A percentile compares a stretch with the other conserved stretches of the same genome.
These are phyloP conservation scores for Aphyosemion australe DNA, from an alignment of 2,113 vertebrate species.

Conservation along the genomic window DNA sequence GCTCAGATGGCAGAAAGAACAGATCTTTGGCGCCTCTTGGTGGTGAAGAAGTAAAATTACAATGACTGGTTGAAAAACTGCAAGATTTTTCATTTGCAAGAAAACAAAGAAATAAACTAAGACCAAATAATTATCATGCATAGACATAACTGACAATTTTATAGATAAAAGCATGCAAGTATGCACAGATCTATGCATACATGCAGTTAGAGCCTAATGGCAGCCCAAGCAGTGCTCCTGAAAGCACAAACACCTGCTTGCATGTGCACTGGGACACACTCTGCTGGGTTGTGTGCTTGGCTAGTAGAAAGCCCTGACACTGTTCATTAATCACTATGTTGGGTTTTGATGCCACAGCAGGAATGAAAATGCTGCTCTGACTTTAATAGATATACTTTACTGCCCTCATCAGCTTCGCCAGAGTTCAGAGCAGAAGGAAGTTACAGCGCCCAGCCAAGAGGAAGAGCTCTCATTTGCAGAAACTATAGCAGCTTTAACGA, in stretches of 20 bases:
- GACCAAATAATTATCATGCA: not conserved
- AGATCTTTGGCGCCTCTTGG: constrained; percentile 51
- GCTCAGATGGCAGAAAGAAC: not conserved
- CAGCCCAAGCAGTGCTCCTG: not conserved
- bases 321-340: constrained; percentile 72
- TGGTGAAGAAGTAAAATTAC: constrained; percentile 42
- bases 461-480: constrained; percentile 15
- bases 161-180: not conserved
- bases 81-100: not conserved
- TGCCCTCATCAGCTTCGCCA: constrained; percentile 66
- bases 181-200: not conserved
- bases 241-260: constrained; percentile 22
- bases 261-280: constrained; percentile 28
- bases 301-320: constrained; percentile 63
- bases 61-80: constrained; percentile 1
- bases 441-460: constrained; percentile 18
- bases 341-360: constrained; percentile 73
- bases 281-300: constrained; percentile 56
- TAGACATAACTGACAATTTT: not conserved
- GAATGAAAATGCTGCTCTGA: constrained; percentile 63
- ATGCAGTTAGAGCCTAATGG: not conserved
- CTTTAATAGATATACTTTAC: constrained; percentile 65
- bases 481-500: not conserved
- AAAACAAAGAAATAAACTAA: not conserved
- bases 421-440: constrained; percentile 30